A percentile compares a stretch with the other conserved stretches of the same genome.
Conservation (phyloP, 2,113 vertebrate species). For the Vicugna pacos region DNA sequence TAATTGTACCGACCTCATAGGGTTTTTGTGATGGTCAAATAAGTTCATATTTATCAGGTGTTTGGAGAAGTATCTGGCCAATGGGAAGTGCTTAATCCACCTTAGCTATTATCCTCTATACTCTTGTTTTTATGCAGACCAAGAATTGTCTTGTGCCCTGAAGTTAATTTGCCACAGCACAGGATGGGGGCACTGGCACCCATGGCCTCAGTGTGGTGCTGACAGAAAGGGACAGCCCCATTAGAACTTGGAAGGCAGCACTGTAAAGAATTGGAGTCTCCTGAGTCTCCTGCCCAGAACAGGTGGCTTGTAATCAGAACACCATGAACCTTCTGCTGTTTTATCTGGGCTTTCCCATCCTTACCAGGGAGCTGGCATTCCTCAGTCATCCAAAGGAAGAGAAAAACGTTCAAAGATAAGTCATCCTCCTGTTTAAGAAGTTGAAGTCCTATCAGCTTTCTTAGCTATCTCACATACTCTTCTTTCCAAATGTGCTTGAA, state of each 20-base stretch:
- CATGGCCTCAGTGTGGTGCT: neutral
- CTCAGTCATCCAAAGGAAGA: neutral
- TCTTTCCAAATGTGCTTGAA: conserved; percentile 14
- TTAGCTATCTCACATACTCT: neutral
- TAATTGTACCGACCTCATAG: neutral
- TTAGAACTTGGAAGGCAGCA: neutral
- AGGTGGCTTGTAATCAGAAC: neutral
- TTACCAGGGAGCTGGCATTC: neutral
- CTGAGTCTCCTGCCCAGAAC: neutral
- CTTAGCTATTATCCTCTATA: neutral
- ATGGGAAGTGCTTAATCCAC: neutral
- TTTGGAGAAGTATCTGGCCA: neutral
- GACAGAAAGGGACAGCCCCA: neutral
- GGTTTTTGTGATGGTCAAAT: neutral
- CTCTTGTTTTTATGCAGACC: neutral
- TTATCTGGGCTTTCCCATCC: neutral
- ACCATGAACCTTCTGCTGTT: neutral
- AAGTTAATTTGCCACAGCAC: neutral
- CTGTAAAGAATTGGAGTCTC: neutral
- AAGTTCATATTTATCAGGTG: neutral
- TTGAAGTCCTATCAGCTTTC: neutral
- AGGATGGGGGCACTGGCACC: neutral
- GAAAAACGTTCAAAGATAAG: neutral
- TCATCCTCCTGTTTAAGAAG: neutral
- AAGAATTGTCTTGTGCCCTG: neutral